phyloP scores from a whole-genome alignment of 35 echinoderm and acorn worm species.

The Ophioderma brevispina region DNA sequence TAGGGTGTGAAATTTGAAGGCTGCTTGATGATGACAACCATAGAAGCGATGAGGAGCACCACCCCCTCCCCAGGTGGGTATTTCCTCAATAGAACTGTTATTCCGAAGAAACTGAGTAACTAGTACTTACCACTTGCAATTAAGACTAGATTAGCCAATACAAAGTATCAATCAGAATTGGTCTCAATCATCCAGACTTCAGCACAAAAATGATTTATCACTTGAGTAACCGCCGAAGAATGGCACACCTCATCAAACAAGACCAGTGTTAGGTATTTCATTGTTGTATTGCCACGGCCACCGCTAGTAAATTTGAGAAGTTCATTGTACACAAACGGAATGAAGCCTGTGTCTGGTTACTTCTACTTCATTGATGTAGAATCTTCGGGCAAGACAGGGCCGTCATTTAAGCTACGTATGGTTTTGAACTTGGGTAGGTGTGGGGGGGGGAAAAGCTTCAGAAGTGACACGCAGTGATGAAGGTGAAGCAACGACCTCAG shows the following conservation, averaged over 20 bases:
- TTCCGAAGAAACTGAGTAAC: too few relatives aligned
- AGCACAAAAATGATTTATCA: conserved; percentile 40
- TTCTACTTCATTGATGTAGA: conserved; percentile 86
- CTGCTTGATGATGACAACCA: too few relatives aligned
- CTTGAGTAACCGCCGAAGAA: background rate
- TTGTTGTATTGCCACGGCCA: conserved; percentile 48
- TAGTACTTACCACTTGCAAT: too few relatives aligned
- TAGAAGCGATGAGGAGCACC: too few relatives aligned
- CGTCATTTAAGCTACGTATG: conserved; percentile 54
- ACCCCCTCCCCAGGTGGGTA: too few relatives aligned
- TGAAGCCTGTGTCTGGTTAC: background rate
- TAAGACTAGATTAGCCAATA: too few relatives aligned
- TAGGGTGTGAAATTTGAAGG: too few relatives aligned
- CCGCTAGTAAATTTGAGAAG: conserved; percentile 78
- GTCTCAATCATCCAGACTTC: conserved; percentile 72
- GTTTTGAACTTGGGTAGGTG: background rate
- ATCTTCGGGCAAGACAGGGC: conserved; percentile 63
- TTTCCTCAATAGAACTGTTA: too few relatives aligned
- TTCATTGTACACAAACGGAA: background rate
- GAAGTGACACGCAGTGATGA: background rate
- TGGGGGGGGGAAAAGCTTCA: conserved; percentile 40
- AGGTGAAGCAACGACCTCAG: conserved; percentile 77
- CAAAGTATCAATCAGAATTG: conserved; percentile 62
- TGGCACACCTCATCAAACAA: conserved; percentile 50
- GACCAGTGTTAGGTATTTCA: conserved; percentile 58